Percentiles rank a stretch among this genome's conserved stretches.
phyloP scores from a whole-genome alignment of 2,797 vertebrate species.

The Paguma larvata region DNA sequence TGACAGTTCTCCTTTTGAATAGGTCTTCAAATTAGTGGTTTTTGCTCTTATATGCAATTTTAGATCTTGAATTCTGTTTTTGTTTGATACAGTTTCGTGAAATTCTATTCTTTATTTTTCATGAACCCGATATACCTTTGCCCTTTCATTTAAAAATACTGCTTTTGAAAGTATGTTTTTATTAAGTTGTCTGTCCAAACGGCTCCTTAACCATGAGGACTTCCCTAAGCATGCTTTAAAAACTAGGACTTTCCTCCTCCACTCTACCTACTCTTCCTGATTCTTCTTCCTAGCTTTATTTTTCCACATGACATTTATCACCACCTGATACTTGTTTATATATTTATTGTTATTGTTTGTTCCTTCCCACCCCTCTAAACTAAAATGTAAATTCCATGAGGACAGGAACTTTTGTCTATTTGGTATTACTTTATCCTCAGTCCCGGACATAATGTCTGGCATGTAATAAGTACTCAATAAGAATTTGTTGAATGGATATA shows the following conservation, averaged over 20 bases:
- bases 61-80: conserved; percentile 6
- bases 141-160: not conserved
- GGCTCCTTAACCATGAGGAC: not conserved
- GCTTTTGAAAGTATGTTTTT: conserved; percentile 20
- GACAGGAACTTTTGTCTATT: not conserved
- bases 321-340: not conserved
- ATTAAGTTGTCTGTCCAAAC: not conserved
- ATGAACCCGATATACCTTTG: not conserved
- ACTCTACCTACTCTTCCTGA: not conserved
- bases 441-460: not conserved
- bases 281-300: not conserved
- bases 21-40: not conserved
- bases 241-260: not conserved
- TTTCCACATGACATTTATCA: not conserved
- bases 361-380: not conserved
- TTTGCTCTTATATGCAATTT: not conserved
- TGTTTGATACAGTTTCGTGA: not conserved
- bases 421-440: not conserved
- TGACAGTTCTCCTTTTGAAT: not conserved
- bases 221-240: not conserved
- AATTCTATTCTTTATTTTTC: not conserved
- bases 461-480: not conserved
- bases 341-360: not conserved
- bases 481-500: not conserved
- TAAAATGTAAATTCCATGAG: not conserved